These are phyloP conservation scores for Okapia johnstoni DNA, from an alignment of 2,113 vertebrate genomes.

Conservation along the genomic window DNA sequence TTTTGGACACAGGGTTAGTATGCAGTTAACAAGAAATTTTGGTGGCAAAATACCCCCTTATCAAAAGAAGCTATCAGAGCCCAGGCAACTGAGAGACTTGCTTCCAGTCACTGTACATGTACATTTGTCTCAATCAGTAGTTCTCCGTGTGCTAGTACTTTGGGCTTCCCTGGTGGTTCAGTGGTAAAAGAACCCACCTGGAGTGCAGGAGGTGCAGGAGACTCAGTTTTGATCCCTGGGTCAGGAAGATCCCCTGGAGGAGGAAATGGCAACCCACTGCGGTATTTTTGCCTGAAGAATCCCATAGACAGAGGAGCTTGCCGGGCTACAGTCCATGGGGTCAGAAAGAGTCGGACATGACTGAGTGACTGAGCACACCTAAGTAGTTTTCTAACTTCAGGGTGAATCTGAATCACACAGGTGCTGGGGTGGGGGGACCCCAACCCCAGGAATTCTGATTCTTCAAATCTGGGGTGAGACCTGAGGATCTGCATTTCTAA, in stretches of 20 bases:
- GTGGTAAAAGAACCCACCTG: neutral
- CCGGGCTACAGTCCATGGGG: neutral
- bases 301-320: neutral
- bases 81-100: neutral
- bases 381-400: neutral
- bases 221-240: neutral
- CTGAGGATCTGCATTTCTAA: neutral
- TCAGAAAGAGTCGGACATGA: neutral
- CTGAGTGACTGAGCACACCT: neutral
- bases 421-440: too few relatives aligned
- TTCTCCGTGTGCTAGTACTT: neutral
- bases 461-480: neutral
- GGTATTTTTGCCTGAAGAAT: neutral
- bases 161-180: neutral
- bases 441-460: neutral
- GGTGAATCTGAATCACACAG: neutral
- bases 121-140: neutral
- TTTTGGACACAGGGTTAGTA: neutral
- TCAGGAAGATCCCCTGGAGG: neutral
- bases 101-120: neutral
- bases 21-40: neutral
- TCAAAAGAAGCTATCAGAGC: neutral
- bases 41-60: neutral
- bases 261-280: neutral
- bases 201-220: neutral